Conservation (phyloP, 2,888 invertebrate genomes). For the Xylota sylvarum region DNA sequence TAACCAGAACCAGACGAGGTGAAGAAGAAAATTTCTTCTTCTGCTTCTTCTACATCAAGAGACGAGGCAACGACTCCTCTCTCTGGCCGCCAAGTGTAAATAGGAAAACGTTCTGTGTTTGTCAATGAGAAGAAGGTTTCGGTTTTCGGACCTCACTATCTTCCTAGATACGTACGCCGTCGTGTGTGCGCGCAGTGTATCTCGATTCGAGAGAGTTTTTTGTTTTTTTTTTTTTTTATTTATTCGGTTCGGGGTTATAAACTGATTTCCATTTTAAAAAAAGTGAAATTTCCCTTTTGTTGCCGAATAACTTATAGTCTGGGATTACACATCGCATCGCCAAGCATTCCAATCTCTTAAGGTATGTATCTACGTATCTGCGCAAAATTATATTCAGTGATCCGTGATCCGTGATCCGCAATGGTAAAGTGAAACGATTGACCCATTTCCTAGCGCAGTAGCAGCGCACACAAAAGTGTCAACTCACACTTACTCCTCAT, state of each 20-base stretch:
- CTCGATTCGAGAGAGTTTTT: constrained; percentile 50
- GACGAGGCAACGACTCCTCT: constrained; percentile 11
- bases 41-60: background rate
- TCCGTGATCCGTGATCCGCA: constrained; percentile 31
- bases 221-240: constrained; percentile 37
- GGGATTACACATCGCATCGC: constrained; percentile 38
- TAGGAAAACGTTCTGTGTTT: constrained; percentile 63
- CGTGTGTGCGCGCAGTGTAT: constrained; percentile 44
- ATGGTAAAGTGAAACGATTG: constrained; percentile 70
- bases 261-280: constrained; percentile 71
- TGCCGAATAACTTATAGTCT: constrained; percentile 46
- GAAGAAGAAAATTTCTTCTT: constrained; percentile 57
- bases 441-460: constrained; percentile 68
- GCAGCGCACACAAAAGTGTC: constrained; percentile 48
- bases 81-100: constrained; percentile 28
- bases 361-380: constrained; percentile 71
- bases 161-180: constrained; percentile 56
- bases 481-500: constrained; percentile 26
- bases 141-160: constrained; percentile 43
- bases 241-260: constrained; percentile 57
- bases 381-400: constrained; percentile 30
- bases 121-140: constrained; percentile 70
- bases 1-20: background rate
- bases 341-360: constrained; percentile 62
- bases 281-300: constrained; percentile 69